These are phyloP conservation scores for Gryllus longicercus DNA, from an alignment of 2,888 invertebrate species.

Conservation along the genomic window DNA sequence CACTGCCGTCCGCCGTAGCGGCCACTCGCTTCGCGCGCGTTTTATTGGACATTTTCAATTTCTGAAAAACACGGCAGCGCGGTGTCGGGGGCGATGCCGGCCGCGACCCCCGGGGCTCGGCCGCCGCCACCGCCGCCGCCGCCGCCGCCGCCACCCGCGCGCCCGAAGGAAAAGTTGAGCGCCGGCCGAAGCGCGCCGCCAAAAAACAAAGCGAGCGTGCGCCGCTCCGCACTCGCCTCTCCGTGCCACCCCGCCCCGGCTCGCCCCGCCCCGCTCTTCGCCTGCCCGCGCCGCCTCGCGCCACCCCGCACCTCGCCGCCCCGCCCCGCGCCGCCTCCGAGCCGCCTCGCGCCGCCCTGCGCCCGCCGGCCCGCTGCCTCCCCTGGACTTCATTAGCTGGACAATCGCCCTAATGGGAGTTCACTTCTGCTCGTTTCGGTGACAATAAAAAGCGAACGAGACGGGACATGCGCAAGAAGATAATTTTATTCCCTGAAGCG, in stretches of 20 bases:
- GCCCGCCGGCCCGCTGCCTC: not conserved
- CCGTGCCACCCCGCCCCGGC: not conserved
- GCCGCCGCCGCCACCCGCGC: slow-evolving; percentile 19
- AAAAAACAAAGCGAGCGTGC: slow-evolving; percentile 22
- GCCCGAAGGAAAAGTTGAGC: slow-evolving; percentile 22
- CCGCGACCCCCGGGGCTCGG: not conserved
- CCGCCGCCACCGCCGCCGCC: not conserved
- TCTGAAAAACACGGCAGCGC: slow-evolving; percentile 35
- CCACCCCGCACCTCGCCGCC: not conserved
- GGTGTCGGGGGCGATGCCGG: slow-evolving; percentile 26
- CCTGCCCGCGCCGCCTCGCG: not conserved
- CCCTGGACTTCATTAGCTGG: slow-evolving; percentile 22
- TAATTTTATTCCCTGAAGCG: slow-evolving; percentile 17
- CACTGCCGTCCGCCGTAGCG: slow-evolving; percentile 22
- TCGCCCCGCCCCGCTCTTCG: not conserved
- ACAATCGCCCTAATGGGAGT: slow-evolving; percentile 24
- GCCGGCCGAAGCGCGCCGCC: slow-evolving; percentile 21
- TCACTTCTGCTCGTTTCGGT: slow-evolving; percentile 17
- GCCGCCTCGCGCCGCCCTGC: slow-evolving; percentile 3
- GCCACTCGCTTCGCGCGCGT: slow-evolving; percentile 34
- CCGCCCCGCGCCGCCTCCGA: not conserved
- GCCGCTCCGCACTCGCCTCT: not conserved
- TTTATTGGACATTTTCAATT: slow-evolving; percentile 37
- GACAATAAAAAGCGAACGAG: slow-evolving; percentile 17
- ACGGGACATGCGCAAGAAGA: slow-evolving; percentile 17